Percentiles rank a stretch among this genome's conserved stretches.
Conservation (phyloP, 1,140 invertebrate genomes). For the Propsilocerus akamusi region DNA sequence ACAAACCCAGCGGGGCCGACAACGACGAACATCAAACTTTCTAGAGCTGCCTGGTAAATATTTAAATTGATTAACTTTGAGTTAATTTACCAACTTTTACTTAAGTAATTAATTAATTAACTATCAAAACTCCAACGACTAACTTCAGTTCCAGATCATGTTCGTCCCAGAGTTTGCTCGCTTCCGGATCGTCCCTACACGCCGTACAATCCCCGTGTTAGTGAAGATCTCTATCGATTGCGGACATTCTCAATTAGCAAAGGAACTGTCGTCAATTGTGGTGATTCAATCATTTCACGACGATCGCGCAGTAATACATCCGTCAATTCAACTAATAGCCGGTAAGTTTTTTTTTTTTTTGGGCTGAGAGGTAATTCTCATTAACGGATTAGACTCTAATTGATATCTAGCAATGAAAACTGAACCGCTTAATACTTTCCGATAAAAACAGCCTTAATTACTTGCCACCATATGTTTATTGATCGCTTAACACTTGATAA, state of each 20-base stretch:
- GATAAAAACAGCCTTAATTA: too few relatives aligned
- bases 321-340: conserved; percentile 60
- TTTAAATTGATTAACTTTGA: not conserved
- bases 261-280: conserved; percentile 69
- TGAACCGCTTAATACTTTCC: too few relatives aligned
- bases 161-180: conserved; percentile 62
- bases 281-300: conserved; percentile 68
- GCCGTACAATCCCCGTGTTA: conserved; percentile 57
- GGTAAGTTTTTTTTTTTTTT: too few relatives aligned
- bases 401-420: too few relatives aligned
- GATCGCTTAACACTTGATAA: too few relatives aligned
- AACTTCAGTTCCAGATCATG: conserved; percentile 54
- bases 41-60: conserved; percentile 63
- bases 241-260: conserved; percentile 78
- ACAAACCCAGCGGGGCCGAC: conserved; percentile 47
- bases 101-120: not conserved
- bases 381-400: too few relatives aligned
- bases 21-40: conserved; percentile 66
- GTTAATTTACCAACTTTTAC: not conserved
- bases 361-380: too few relatives aligned
- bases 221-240: conserved; percentile 67
- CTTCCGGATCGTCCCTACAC: conserved; percentile 47
- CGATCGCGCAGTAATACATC: conserved; percentile 65
- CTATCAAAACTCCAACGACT: conserved; percentile 4
- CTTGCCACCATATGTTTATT: too few relatives aligned